These are phyloP conservation scores for Manacus vitellinus DNA, from an alignment of 2,113 vertebrate genomes.

Conservation along the genomic window DNA sequence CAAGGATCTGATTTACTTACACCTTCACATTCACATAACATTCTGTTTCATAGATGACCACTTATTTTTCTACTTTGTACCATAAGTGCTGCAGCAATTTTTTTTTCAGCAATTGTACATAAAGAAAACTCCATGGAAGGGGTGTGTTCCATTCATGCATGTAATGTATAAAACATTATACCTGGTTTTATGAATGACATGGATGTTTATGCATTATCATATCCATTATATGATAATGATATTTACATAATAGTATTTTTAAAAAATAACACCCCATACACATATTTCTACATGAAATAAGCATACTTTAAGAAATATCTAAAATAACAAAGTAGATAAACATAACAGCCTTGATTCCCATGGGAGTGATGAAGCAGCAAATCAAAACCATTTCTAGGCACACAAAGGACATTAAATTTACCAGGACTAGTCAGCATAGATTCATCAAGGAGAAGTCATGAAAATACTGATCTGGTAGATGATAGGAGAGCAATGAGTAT, in stretches of 20 bases:
- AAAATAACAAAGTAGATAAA: neutral
- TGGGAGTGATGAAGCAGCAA: neutral
- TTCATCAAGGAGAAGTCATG: neutral
- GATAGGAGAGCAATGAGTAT: neutral
- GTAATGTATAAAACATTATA: neutral
- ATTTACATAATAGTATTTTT: neutral
- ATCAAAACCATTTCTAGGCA: neutral
- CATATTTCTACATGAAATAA: neutral
- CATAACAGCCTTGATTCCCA: neutral
- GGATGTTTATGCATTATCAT: neutral
- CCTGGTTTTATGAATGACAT: neutral
- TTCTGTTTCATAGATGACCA: neutral
- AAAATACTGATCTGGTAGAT: neutral
- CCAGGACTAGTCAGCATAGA: neutral
- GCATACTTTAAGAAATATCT: neutral
- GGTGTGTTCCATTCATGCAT: neutral
- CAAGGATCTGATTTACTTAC: neutral
- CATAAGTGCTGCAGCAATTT: neutral
- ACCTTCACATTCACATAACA: neutral
- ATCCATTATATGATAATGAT: neutral
- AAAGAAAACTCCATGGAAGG: neutral
- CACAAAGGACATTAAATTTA: neutral
- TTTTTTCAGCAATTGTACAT: neutral
- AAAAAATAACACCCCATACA: neutral
- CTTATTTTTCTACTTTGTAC: neutral